A percentile compares a stretch with the other conserved stretches of the same genome.
Evolutionary conservation across 1,140 invertebrate species (phyloP).

Genomic region (Micrasema longulum): DNA sequence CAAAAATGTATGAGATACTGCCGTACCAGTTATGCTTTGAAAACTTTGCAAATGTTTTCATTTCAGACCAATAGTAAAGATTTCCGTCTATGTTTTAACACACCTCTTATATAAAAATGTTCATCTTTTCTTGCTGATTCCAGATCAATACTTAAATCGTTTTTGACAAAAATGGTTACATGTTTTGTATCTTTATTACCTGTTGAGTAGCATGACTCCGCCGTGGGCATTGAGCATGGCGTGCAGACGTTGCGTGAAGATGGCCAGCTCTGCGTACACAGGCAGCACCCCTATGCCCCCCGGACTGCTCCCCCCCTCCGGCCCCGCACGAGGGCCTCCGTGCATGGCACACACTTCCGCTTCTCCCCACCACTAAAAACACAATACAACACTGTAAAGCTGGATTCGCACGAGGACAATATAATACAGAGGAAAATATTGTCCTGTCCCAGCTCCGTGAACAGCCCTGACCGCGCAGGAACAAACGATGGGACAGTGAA

Average conservation of each 20-base stretch:
- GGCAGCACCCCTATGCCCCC: conserved; percentile 75
- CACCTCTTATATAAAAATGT: no score
- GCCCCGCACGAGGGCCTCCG: conserved; percentile 66
- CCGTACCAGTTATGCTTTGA: no score
- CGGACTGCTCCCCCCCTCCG: conserved; percentile 69
- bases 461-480: no score
- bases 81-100: no score
- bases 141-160: conserved; percentile 1
- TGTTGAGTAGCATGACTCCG: conserved; percentile 75
- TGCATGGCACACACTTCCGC: conserved; percentile 71
- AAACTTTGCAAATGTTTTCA: no score
- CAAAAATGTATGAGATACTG: no score
- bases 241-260: conserved; percentile 74
- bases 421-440: no score
- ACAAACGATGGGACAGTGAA: no score
- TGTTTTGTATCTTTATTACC: conserved; percentile 60
- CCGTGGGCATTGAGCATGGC: conserved; percentile 76
- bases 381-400: neutral
- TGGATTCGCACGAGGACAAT: no score
- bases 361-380: conserved; percentile 58
- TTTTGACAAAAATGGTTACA: neutral
- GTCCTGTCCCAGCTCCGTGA: no score
- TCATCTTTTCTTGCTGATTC: no score
- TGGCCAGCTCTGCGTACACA: conserved; percentile 76
- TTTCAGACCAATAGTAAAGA: no score